Percentiles rank a stretch among this genome's conserved stretches.
Evolutionary conservation across 2,113 vertebrate genomes (phyloP).

Genomic region (Toxostoma redivivum): DNA sequence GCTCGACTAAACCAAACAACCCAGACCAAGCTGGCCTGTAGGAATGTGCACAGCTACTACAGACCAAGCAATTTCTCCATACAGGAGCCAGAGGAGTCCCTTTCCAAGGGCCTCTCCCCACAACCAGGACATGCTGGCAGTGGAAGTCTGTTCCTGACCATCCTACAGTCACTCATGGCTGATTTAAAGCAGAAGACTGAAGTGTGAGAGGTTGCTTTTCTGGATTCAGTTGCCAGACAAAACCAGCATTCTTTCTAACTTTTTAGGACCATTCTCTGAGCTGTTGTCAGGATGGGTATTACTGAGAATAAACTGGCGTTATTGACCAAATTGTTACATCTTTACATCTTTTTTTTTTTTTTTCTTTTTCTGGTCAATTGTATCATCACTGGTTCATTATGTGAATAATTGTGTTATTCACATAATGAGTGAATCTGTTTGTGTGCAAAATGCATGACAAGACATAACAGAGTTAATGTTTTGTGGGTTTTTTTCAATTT

Average conservation of each 20-base stretch:
- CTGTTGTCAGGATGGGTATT: not conserved
- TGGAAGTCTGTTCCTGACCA: not conserved
- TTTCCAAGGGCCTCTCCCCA: not conserved
- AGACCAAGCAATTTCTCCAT: not conserved
- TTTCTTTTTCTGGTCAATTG: not conserved
- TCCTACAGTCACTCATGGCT: not conserved
- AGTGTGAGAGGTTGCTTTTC: not conserved
- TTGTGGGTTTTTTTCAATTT: not conserved
- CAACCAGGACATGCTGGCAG: fast-evolving
- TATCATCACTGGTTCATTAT: not conserved
- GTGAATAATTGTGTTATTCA: not conserved
- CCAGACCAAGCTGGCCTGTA: not conserved
- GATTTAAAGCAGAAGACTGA: not conserved
- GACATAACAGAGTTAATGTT: fast-evolving
- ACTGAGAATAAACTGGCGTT: not conserved
- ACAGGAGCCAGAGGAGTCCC: not conserved
- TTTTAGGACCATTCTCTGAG: not conserved
- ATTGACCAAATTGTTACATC: not conserved
- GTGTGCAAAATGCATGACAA: not conserved
- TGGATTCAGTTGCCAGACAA: not conserved
- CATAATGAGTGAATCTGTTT: not conserved
- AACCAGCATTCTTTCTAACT: not conserved
- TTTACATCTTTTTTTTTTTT: not conserved
- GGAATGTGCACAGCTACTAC: not conserved
- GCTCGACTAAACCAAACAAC: not conserved